Percentiles rank a stretch among this genome's conserved stretches.
These are phyloP conservation scores for Spea multiplicata DNA, from an alignment of 2,113 vertebrate species.

Conservation along the genomic window DNA sequence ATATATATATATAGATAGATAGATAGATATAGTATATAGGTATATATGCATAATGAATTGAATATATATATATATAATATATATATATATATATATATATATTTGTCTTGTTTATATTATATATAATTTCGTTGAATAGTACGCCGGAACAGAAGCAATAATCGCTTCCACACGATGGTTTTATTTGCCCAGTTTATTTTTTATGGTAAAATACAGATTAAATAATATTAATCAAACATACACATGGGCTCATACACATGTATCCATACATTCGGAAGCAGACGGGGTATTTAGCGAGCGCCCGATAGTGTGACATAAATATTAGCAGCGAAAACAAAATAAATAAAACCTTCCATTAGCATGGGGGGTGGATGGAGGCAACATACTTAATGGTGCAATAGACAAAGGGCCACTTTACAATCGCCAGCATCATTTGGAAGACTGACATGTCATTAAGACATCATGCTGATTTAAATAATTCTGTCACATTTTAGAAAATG, in stretches of 20 bases:
- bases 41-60: too few species aligned
- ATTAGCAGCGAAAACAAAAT: slow-evolving; percentile 33
- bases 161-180: too few species aligned
- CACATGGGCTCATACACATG: not conserved
- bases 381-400: slow-evolving; percentile 36
- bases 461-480: slow-evolving; percentile 55
- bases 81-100: too few species aligned
- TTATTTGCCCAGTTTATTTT: not conserved
- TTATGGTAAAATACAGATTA: slow-evolving; percentile 57
- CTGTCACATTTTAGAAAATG: slow-evolving; percentile 37
- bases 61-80: too few species aligned
- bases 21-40: too few species aligned
- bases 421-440: slow-evolving; percentile 54
- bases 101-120: too few species aligned
- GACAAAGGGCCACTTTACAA: slow-evolving; percentile 52
- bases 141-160: too few species aligned
- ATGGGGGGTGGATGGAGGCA: slow-evolving; percentile 21
- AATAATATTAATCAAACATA: slow-evolving; percentile 58
- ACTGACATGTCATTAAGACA: slow-evolving; percentile 56
- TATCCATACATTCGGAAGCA: slow-evolving; percentile 41
- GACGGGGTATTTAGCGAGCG: slow-evolving; percentile 56
- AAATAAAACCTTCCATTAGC: slow-evolving; percentile 1
- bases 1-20: too few species aligned
- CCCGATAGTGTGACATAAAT: slow-evolving; percentile 29
- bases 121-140: too few species aligned